Evolutionary conservation across 2,113 vertebrate genomes (phyloP), one percentile per base, ranked within the genome.

Genomic region (Hymenochirus boettgeri): DNA sequence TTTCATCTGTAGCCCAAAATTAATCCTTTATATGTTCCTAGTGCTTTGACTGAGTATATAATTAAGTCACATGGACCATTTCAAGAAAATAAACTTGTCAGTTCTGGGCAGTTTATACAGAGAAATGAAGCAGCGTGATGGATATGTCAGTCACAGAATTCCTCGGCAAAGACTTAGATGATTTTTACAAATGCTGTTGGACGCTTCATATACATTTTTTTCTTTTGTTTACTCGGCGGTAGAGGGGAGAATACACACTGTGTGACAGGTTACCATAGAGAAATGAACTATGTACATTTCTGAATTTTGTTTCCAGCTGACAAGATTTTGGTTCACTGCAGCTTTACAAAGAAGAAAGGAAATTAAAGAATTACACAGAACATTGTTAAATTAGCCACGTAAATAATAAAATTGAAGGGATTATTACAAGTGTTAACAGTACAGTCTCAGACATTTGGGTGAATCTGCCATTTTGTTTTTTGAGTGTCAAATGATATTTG

Each of bases 191-290:
- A 51, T 53, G 46, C 18, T 26, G 9, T 55, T 35, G 29, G 61
- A 29, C 57, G 27, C 29, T 65, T 65, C 46, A 35, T 5, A 31
- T 19, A 62, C 17, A 57, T 27, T 65, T 65, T 22, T 35, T 31
- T 27, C 31, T 23, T 42, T 15, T 29, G 54, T 57, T 51, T 65
- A 17, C 42, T 57, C 45, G 7, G 29, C 26, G 25, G 63, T 50
- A 25, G 52, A 57, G 13, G 7, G 27, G 35, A 31, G 15, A 23
- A 56, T 37, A 57, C 13, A 47, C n/a, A 47, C 48, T 24, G 21
- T 21, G 17, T 65, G 54, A 65, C 62, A 48, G 53, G 47, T 48
- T 65, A 53, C 29, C 31, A 42, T 25, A 39, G 45, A 27, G 51
- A 35, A 25, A 63, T 6, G 50, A 24, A 54, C 54, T 45, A 52